Evolutionary conservation across 2,797 vertebrate genomes (phyloP).

Genomic region (Furcifer pardalis): DNA sequence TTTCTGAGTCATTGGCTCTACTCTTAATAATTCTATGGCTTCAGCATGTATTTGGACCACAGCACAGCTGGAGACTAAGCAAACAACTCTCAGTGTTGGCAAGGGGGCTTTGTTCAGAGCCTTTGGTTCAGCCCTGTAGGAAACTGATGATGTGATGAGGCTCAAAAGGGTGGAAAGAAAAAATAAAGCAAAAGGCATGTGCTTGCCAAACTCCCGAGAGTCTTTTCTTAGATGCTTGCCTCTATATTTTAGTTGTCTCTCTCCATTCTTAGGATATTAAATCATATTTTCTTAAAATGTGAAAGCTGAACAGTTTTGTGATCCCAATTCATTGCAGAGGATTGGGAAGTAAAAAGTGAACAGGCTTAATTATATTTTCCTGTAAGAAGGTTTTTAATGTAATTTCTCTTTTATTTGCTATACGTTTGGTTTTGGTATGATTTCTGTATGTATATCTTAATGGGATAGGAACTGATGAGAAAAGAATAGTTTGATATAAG

Average conservation of each 20-base stretch:
- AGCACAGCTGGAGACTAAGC: background rate
- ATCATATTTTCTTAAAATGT: background rate
- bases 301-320: background rate
- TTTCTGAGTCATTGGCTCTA: background rate
- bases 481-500: background rate
- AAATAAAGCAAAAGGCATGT: background rate
- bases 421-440: background rate
- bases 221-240: background rate
- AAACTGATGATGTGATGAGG: background rate
- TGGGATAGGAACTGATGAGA: background rate
- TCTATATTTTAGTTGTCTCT: too few species aligned
- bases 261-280: background rate
- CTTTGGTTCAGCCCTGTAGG: background rate
- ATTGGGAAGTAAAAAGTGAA: background rate
- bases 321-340: background rate
- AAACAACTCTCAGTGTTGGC: background rate
- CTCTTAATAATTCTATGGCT: background rate
- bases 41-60: background rate
- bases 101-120: background rate
- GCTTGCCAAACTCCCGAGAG: background rate
- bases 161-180: background rate
- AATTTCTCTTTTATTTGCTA: background rate
- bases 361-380: background rate
- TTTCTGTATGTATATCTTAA: slow-evolving; percentile 14
- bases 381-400: too few species aligned